Evolutionary conservation across 92 coral and sea anemone genomes (phyloP).

Genomic region (Phymanthus crucifer): DNA sequence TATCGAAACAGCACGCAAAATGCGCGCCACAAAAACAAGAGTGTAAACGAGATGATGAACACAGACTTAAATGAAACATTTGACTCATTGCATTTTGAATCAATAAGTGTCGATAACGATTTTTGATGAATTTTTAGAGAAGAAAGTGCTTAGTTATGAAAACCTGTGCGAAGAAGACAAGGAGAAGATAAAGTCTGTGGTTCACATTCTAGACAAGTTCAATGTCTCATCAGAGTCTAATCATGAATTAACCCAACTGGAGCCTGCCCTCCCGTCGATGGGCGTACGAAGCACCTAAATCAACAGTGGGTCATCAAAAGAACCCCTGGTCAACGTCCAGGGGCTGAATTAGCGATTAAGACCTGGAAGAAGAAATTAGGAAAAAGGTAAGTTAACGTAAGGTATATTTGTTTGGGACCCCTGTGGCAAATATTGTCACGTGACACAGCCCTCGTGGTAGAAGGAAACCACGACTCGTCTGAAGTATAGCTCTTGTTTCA

Average conservation of each 20-base stretch:
- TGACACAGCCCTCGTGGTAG: no score
- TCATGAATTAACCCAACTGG: background rate
- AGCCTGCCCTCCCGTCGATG: background rate
- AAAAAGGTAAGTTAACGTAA: no score
- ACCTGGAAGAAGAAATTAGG: slow-evolving; percentile 1
- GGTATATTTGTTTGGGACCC: no score
- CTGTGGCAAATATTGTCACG: no score
- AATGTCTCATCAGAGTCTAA: background rate
- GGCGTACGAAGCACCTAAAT: background rate
- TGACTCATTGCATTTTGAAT: no score
- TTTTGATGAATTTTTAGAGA: background rate
- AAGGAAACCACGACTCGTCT: no score
- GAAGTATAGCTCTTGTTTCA: no score
- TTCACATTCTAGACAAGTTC: background rate
- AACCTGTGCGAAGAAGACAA: background rate
- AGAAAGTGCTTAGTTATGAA: background rate
- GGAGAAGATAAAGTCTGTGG: background rate
- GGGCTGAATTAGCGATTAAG: background rate
- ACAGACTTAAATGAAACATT: no score
- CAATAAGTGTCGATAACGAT: background rate
- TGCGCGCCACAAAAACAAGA: no score
- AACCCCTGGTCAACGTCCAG: slow-evolving; percentile 4
- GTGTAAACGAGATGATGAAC: no score
- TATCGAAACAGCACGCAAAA: no score
- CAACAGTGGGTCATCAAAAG: slow-evolving; percentile 1